Evolutionary conservation across 1,140 invertebrate species (phyloP).

Genomic region (Thaumetopoea pityocampa): DNA sequence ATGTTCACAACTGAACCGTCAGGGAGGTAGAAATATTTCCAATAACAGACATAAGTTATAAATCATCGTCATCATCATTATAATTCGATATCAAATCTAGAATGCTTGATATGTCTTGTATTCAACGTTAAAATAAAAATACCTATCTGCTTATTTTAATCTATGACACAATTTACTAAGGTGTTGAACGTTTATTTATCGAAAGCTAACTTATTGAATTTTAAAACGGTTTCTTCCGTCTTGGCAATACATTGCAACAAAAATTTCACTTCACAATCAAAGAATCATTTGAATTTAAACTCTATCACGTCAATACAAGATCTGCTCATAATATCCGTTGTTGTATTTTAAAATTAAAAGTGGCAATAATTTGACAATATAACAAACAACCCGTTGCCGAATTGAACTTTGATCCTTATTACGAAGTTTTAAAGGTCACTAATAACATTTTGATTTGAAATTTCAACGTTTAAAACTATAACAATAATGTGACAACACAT

Average conservation of each 20-base stretch:
- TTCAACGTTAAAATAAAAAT: too few relatives aligned
- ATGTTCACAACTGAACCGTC: too few relatives aligned
- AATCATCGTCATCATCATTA: too few relatives aligned
- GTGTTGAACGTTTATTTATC: conserved; percentile 55
- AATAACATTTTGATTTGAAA: background rate
- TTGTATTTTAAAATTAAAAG: background rate
- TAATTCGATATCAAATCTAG: too few relatives aligned
- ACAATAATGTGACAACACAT: conserved; percentile 20
- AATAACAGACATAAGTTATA: too few relatives aligned
- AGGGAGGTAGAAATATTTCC: too few relatives aligned
- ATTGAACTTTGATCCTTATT: conserved; percentile 19
- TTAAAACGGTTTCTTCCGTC: conserved; percentile 43
- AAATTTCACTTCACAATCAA: background rate
- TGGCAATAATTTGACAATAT: background rate
- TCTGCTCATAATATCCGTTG: background rate
- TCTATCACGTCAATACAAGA: background rate
- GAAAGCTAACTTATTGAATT: conserved; percentile 42
- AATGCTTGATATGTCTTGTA: too few relatives aligned
- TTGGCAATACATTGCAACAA: background rate
- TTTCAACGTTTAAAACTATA: conserved; percentile 2
- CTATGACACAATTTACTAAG: conserved; percentile 37
- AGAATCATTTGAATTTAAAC: background rate
- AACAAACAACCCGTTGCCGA: background rate
- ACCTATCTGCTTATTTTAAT: too few relatives aligned
- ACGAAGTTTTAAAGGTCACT: conserved; percentile 11